Evolutionary conservation across 2,888 invertebrate genomes (phyloP), one percentile per base, ranked within the genome.

Genomic region (Amiota mariae): DNA sequence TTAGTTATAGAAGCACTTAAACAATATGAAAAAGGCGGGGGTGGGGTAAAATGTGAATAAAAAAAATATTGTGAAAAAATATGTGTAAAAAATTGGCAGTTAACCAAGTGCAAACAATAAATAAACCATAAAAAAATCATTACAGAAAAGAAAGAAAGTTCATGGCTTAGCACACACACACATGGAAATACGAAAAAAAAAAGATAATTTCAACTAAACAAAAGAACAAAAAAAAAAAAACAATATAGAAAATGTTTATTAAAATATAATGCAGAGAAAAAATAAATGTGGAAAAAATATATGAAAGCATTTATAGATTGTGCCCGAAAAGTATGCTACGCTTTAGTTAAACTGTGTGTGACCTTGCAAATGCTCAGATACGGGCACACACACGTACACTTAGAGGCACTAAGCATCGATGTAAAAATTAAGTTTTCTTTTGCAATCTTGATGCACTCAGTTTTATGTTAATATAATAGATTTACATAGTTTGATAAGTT

Each of bases 1-100:
- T 67, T 15, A 13, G 20, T 49, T 13, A 67, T 67, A 48, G 24
- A 24, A 67, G 66, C 47, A 67, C 48, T 48, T 49, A 47, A 67
- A 8, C 15, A 18, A 24, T 36, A n/a, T 47, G 56, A 70, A 54
- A 56, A 24, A 56, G 56, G 46, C 46, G n/a, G 13, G 12, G 13
- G n/a, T 4, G 24, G 12, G n/a, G 6, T 57, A 9, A 57, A 15
- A 24, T 24, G 36, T 18, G n/a, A 70, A 70, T 20, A 24, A 70
- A 18, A 70, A 46, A 54, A 6, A 47, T 47, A n/a, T 2, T 11
- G 15, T n/a, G n/a, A n/a, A 57, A 67, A 67, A 67, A 67, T 48
- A 11, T 18, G 13, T n/a, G 20, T 8, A 49, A 48, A 18, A 57
- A 15, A 15, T 57, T 57, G 57, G 18, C 57, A 57, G 13, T 15